phyloP scores from a whole-genome alignment of 2,797 vertebrate species.

The Thalassophryne amazonica region DNA sequence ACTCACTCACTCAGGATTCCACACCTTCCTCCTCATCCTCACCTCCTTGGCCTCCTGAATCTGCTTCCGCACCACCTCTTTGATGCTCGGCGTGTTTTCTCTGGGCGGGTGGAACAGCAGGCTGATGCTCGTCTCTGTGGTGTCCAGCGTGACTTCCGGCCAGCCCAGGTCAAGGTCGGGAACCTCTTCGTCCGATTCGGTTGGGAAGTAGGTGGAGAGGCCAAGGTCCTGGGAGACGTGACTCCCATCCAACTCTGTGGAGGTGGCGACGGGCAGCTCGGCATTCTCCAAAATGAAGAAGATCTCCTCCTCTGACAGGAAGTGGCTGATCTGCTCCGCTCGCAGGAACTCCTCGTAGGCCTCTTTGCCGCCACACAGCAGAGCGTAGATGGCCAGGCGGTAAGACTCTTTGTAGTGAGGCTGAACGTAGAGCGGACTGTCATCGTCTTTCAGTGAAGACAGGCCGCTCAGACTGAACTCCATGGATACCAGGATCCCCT shows the following conservation, averaged over 20 bases:
- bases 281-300: constrained; percentile 83
- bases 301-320: constrained; percentile 87
- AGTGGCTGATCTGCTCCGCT: constrained; percentile 83
- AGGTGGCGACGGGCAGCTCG: constrained; percentile 57
- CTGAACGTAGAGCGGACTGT: constrained; percentile 75
- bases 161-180: constrained; percentile 92
- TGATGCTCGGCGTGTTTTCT: constrained; percentile 85
- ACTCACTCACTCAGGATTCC: no score
- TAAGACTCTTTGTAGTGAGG: constrained; percentile 90
- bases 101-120: constrained; percentile 90
- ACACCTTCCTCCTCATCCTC: no score
- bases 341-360: constrained; percentile 86
- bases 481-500: constrained; percentile 64
- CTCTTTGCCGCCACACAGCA: constrained; percentile 85
- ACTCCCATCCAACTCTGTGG: constrained; percentile 56
- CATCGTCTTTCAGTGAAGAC: constrained; percentile 82
- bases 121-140: constrained; percentile 81
- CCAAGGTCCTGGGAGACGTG: constrained; percentile 39
- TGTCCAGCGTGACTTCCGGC: constrained; percentile 77
- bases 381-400: constrained; percentile 85
- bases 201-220: constrained; percentile 88
- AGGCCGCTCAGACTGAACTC: constrained; percentile 79
- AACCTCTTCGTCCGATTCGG: constrained; percentile 87
- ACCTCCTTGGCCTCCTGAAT: constrained; percentile 89
- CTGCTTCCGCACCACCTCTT: constrained; percentile 87